Evolutionary conservation across 2,888 invertebrate species (phyloP).

Genomic region (Timandra comae): DNA sequence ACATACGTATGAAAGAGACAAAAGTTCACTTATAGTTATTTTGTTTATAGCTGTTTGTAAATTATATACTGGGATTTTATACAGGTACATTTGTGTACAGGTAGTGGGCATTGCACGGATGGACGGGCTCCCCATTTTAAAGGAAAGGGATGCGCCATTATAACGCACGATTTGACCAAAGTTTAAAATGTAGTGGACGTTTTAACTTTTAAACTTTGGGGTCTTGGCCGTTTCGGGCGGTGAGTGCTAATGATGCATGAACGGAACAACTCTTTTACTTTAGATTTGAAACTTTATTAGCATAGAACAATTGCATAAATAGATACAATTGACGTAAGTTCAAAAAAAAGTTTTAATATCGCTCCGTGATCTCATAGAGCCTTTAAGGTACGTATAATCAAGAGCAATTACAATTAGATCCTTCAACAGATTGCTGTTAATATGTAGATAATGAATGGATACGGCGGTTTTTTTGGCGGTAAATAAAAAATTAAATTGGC

Average conservation of each 20-base stretch:
- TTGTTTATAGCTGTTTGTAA: conserved; percentile 54
- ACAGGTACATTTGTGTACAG: conserved; percentile 50
- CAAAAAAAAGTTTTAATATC: not conserved
- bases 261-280: conserved; percentile 45
- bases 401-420: conserved; percentile 2
- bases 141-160: conserved; percentile 54
- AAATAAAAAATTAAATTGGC: conserved; percentile 51
- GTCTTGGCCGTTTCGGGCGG: conserved; percentile 51
- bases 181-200: conserved; percentile 38
- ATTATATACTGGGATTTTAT: conserved; percentile 65
- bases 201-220: conserved; percentile 41
- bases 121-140: conserved; percentile 62
- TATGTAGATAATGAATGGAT: conserved; percentile 34
- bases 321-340: not conserved
- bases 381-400: conserved; percentile 14
- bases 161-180: conserved; percentile 45
- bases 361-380: conserved; percentile 3
- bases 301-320: not conserved
- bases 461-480: conserved; percentile 27
- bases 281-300: conserved; percentile 4
- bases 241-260: conserved; percentile 63
- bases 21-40: conserved; percentile 43
- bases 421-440: conserved; percentile 16
- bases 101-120: conserved; percentile 63
- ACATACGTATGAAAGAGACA: conserved; percentile 52